Conservation (phyloP, 1,140 invertebrate species). For the Frieseomelitta varia region DNA sequence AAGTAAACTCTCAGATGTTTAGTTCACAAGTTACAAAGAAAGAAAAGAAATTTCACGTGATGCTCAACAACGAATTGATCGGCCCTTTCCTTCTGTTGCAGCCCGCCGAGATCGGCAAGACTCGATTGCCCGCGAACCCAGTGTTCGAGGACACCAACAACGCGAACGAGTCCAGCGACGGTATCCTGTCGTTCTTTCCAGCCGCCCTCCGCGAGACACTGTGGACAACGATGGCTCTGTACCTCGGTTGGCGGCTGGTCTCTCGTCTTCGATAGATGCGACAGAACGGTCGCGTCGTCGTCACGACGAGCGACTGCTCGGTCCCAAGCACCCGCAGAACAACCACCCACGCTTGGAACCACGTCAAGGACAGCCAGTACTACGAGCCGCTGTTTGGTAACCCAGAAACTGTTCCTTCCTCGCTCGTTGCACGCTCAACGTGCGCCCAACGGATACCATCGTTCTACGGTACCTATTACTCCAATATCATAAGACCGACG, state of each 20-base stretch:
- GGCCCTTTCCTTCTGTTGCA: constrained; percentile 65
- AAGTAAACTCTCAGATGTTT: no score
- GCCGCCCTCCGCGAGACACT: constrained; percentile 79
- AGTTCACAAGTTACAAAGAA: no score
- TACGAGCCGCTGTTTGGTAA: neutral
- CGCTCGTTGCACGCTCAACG: neutral
- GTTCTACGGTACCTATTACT: neutral
- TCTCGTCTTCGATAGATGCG: constrained; percentile 79
- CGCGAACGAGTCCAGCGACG: constrained; percentile 72
- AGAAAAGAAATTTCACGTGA: neutral
- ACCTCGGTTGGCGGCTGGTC: constrained; percentile 80
- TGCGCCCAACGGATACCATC: constrained; percentile 1
- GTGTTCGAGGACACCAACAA: constrained; percentile 63
- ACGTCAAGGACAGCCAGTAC: neutral
- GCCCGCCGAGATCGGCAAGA: constrained; percentile 79
- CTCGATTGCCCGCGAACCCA: constrained; percentile 73
- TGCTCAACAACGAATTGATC: constrained; percentile 5
- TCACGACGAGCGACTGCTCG: constrained; percentile 11
- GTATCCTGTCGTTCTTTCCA: constrained; percentile 77
- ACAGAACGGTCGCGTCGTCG: constrained; percentile 30
- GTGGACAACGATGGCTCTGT: constrained; percentile 80
- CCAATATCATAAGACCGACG: constrained; percentile 15
- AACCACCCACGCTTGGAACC: constrained; percentile 23
- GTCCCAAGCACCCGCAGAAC: constrained; percentile 3
- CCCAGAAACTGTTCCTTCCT: constrained; percentile 20